Conservation (phyloP, 2,113 vertebrate genomes). For the Odobenus rosmarus region DNA sequence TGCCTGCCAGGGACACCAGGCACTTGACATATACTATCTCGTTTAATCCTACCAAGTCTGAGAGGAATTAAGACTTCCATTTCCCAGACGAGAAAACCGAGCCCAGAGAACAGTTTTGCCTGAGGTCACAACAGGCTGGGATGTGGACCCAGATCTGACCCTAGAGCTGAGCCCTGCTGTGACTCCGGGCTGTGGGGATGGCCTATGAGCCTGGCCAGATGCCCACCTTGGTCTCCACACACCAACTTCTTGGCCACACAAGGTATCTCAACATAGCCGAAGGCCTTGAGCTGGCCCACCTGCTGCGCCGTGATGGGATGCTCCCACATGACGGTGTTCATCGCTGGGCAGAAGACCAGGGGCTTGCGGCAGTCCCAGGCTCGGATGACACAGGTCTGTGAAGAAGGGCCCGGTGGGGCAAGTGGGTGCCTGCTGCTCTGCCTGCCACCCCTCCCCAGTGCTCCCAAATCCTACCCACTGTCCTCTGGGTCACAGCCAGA, state of each 20-base stretch:
- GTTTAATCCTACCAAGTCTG: not conserved
- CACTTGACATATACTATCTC: not conserved
- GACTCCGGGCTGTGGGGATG: not conserved
- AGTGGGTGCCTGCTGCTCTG: not conserved
- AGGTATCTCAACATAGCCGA: constrained; percentile 94
- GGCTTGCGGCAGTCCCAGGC: constrained; percentile 95
- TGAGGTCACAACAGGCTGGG: not conserved
- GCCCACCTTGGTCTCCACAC: constrained; percentile 96
- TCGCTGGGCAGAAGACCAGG: constrained; percentile 97
- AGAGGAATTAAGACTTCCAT: not conserved
- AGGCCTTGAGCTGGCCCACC: constrained; percentile 89
- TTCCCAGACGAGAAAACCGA: not conserved
- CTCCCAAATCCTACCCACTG: not conserved
- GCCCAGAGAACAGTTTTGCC: not conserved
- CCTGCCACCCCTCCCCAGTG: not conserved
- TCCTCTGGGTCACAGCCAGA: not conserved
- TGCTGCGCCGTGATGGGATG: constrained; percentile 95
- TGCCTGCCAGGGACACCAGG: not conserved
- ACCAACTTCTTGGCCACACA: constrained; percentile 94
- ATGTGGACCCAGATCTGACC: not conserved
- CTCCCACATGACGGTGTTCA: constrained; percentile 99
- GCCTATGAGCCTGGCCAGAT: not conserved
- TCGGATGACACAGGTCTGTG: constrained; percentile 94
- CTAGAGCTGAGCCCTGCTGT: not conserved
- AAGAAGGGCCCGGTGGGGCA: not conserved